Evolutionary conservation across 2,797 vertebrate species (phyloP).

Genomic region (Pseudocheirus occidentalis): DNA sequence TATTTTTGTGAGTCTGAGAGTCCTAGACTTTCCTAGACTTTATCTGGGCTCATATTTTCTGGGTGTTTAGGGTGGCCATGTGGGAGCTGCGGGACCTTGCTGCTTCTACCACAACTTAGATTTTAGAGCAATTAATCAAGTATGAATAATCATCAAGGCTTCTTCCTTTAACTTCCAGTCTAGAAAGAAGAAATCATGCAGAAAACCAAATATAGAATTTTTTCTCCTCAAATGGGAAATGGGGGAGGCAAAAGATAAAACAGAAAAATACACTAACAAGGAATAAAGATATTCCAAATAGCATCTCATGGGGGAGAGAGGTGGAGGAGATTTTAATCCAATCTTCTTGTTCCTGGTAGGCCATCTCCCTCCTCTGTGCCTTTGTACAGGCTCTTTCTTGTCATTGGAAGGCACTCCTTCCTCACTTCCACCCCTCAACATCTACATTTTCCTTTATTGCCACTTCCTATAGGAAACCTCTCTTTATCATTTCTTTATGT

Average conservation of each 20-base stretch:
- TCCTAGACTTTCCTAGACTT: no score
- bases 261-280: background rate
- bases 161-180: background rate
- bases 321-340: background rate
- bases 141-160: background rate
- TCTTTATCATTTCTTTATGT: background rate
- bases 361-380: background rate
- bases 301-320: background rate
- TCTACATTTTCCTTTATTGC: background rate
- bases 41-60: no score
- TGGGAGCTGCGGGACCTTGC: no score
- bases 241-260: background rate
- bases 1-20: no score
- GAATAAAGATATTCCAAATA: background rate
- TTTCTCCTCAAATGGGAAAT: background rate
- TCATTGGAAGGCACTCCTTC: background rate
- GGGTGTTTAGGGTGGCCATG: no score
- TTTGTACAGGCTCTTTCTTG: background rate
- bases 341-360: background rate
- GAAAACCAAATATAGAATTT: background rate
- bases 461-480: background rate
- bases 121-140: background rate
- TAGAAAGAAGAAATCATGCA: background rate
- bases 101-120: no score
- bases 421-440: background rate